These are phyloP conservation scores for Hydropotes inermis DNA, from an alignment of 2,113 vertebrate species.

Conservation along the genomic window DNA sequence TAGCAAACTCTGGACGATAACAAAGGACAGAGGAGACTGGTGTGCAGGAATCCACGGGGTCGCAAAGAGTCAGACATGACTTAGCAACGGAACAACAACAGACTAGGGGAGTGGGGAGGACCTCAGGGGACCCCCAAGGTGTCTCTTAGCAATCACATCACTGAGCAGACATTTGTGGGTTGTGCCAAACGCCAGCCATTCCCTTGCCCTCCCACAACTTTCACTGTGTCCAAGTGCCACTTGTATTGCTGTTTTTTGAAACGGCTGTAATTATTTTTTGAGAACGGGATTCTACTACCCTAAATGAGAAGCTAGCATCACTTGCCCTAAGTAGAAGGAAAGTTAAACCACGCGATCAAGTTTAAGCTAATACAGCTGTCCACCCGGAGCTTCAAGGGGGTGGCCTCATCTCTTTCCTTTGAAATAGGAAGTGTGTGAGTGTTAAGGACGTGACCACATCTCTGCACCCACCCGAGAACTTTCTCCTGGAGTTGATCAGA, in stretches of 20 bases:
- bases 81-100: background rate
- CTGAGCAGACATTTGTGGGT: background rate
- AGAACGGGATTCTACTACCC: background rate
- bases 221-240: background rate
- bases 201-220: background rate
- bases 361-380: accelerated
- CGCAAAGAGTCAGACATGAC: background rate
- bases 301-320: background rate
- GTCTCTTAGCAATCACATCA: accelerated
- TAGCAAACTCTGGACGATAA: background rate
- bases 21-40: background rate
- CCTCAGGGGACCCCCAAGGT: background rate
- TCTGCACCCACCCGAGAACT: too few species aligned
- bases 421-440: too few species aligned
- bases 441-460: background rate
- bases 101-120: background rate
- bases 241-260: background rate
- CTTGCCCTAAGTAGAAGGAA: background rate
- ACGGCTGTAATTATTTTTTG: background rate
- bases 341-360: too few species aligned
- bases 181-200: background rate
- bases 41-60: background rate
- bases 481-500: background rate
- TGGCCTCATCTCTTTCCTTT: too few species aligned
- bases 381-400: accelerated